Conservation (phyloP, 1,140 invertebrate species). For the Aphis craccivora region DNA sequence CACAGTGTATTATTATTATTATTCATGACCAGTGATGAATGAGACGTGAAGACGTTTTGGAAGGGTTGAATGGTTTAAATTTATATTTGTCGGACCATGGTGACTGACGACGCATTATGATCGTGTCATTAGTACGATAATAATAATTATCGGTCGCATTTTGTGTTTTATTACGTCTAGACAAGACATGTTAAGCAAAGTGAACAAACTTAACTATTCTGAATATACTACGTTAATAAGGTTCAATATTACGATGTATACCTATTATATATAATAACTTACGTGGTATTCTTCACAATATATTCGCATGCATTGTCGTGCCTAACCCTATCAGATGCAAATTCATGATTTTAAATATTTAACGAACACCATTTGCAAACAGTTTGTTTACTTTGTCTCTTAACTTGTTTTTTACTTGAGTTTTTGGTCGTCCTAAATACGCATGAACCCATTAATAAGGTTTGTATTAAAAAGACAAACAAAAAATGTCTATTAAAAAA, state of each 20-base stretch:
- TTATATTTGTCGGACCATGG: not conserved
- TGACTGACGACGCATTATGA: not conserved
- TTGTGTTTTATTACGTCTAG: not conserved
- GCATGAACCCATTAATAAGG: not conserved
- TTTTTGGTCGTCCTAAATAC: not conserved
- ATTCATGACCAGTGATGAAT: not conserved
- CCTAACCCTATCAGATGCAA: not conserved
- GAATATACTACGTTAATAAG: not conserved
- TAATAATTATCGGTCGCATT: not conserved
- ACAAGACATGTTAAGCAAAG: not conserved
- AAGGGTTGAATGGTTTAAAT: not conserved
- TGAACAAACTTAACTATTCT: not conserved
- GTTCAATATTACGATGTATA: too few species aligned
- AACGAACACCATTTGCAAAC: not conserved
- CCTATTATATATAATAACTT: not conserved
- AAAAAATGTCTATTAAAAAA: constrained; percentile 14
- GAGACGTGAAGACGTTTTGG: not conserved
- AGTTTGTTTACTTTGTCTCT: not conserved
- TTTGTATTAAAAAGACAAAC: not conserved
- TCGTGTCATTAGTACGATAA: not conserved
- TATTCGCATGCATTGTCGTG: not conserved
- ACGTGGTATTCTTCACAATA: not conserved
- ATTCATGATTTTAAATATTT: not conserved
- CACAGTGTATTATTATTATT: not conserved
- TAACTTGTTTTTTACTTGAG: not conserved